These are phyloP conservation scores for Anticlea derivata DNA, from an alignment of 2,888 invertebrate genomes.

Conservation along the genomic window DNA sequence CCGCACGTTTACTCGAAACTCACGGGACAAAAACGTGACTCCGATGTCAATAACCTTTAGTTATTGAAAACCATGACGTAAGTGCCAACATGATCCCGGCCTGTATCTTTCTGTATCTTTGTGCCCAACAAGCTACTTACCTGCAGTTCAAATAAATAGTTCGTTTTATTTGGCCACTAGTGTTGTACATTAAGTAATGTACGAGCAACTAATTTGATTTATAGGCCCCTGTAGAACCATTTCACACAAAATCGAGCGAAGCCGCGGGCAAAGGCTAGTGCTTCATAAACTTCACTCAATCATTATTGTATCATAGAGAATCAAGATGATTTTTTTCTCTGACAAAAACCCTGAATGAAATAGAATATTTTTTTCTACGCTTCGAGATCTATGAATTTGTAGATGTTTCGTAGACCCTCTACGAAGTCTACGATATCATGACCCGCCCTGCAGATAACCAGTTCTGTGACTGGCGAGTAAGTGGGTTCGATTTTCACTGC, in stretches of 20 bases:
- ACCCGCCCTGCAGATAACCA: not conserved
- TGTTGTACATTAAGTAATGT: too few species aligned
- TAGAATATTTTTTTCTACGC: not conserved
- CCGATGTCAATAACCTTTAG: constrained; percentile 37
- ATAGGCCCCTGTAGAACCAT: too few species aligned
- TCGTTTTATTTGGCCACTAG: too few species aligned
- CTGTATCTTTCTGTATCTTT: constrained; percentile 12
- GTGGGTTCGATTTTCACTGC: too few species aligned
- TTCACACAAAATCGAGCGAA: too few species aligned
- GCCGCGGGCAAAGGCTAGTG: not conserved
- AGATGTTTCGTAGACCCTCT: not conserved
- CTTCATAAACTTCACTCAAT: constrained; percentile 14
- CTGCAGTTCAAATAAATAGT: not conserved
- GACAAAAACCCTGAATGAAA: not conserved
- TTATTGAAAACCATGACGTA: constrained; percentile 33
- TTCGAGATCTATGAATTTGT: not conserved
- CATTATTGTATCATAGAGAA: not conserved
- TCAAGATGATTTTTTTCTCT: not conserved
- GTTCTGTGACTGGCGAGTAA: too few species aligned
- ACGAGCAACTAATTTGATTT: too few species aligned
- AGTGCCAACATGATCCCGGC: constrained; percentile 30
- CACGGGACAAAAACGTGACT: constrained; percentile 30
- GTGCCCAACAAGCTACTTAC: constrained; percentile 1
- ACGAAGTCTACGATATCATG: not conserved
- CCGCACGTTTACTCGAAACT: constrained; percentile 35